Base-by-base conservation (phyloP, 2,888 invertebrate species). In the Scaptomyza parva region DNA sequence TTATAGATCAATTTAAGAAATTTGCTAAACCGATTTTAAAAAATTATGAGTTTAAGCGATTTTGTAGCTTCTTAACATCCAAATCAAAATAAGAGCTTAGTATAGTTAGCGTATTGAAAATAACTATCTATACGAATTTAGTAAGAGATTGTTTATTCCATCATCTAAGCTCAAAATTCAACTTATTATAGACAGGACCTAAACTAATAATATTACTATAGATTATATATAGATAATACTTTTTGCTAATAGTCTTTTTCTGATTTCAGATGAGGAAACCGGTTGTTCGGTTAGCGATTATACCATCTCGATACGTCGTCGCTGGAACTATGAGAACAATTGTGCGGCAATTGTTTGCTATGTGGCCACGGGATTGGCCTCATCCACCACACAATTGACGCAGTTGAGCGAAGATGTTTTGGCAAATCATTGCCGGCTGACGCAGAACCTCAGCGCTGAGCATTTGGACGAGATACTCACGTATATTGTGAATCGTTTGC, bases 281-380 rank as follows among this genome's bases (percentile, higher is more conserved):
- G 97, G 97, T n/a, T 96, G 96, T 90, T 96, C 96, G 76, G 93
- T 97, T 8, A 95, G 95, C 57, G 95, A 95, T 80, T 96, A 95
- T 88, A 96, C 96, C 84, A 96, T 97, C 62, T 96, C 96, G 11
- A 95, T 97, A 78, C 95, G 96, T 51, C 93, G 97, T 76, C 94
- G 97, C 65, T 97, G 97, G 96, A 97, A 97, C 91, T 96, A 96
- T 88, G 97, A 97, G 89, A 96, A 96, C 90, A 96, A 96, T 69
- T 95, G 97, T 63, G 95, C 96, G 2, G 96, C 96, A 2, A 95
- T 97, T 82, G 96, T 97, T 14, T 97, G 97, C 90, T 95, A 96
- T 88, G 94, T 97, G 61, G 95, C 95, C 50, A 95, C 95, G 82
- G 92, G 92, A n/a, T 67, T 91, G 39, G 92, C 92, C 55, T 90